phyloP scores from a whole-genome alignment of 2,888 invertebrate species.

The Ditylenchus weischeri region DNA sequence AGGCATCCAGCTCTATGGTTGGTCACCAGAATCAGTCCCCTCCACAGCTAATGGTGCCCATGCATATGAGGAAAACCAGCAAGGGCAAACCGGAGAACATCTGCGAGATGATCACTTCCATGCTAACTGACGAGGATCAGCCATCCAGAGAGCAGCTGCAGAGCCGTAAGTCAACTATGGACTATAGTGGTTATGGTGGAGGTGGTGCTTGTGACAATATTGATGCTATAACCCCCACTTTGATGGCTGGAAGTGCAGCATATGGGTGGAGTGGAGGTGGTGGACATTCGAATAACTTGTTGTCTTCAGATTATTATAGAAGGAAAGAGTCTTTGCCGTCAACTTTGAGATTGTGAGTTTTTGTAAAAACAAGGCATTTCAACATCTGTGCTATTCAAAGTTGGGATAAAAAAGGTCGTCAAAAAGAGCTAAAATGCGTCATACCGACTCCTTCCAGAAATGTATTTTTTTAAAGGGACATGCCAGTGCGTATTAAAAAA shows the following conservation, averaged over 20 bases:
- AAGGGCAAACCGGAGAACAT: conserved; percentile 9
- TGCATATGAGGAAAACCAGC: neutral
- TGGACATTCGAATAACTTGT: neutral
- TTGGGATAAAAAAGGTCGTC: no score
- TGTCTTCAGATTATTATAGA: neutral
- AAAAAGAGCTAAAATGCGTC: no score
- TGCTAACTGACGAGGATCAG: neutral
- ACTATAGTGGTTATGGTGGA: neutral
- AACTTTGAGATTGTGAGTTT: neutral
- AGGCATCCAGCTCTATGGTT: neutral
- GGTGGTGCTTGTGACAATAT: neutral
- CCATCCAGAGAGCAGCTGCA: neutral
- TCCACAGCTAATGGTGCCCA: neutral
- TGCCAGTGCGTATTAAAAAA: no score
- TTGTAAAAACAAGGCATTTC: no score
- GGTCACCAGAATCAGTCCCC: neutral
- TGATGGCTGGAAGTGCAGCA: neutral
- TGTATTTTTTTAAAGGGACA: no score
- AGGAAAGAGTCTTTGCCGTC: conserved; percentile 6
- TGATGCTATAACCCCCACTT: neutral
- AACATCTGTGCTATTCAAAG: no score
- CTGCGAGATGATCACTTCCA: conserved; percentile 1
- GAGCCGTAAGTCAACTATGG: neutral
- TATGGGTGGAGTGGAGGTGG: no score
- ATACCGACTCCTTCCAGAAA: no score